Evolutionary conservation across 35 echinoderm and acorn worm species (phyloP).

Genomic region (Apostichopus californicus): DNA sequence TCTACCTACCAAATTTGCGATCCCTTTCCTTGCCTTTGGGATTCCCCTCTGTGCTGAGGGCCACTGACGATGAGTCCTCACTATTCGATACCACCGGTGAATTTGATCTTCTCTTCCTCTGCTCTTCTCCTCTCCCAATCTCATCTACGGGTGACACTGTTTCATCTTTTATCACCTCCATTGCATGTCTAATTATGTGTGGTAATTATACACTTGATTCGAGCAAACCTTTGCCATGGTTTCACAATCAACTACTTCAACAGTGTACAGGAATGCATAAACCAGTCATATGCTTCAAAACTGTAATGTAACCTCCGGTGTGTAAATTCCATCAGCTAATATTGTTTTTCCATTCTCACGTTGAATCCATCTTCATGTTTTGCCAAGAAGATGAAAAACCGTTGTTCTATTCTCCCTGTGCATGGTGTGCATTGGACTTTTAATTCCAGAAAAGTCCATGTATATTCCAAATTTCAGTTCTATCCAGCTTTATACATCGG

Average conservation of each 20-base stretch:
- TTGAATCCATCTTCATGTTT: too few relatives aligned
- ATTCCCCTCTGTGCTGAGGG: neutral
- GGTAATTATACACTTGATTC: neutral
- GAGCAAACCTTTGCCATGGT: neutral
- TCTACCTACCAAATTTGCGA: neutral
- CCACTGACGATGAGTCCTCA: conserved; percentile 1
- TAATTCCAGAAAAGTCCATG: too few relatives aligned
- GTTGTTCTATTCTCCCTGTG: too few relatives aligned
- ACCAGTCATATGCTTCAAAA: too few relatives aligned
- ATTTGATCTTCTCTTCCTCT: conserved; percentile 27
- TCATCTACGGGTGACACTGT: neutral
- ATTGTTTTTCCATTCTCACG: too few relatives aligned
- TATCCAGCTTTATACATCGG: too few relatives aligned
- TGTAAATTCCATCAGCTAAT: too few relatives aligned
- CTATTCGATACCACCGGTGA: conserved; percentile 28
- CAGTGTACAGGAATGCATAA: too few relatives aligned
- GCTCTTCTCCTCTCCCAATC: neutral
- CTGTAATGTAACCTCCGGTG: too few relatives aligned
- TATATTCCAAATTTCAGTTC: too few relatives aligned
- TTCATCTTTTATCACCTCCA: neutral
- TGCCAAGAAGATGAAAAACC: too few relatives aligned
- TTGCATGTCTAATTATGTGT: neutral
- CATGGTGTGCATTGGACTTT: too few relatives aligned
- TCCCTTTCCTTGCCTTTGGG: neutral
- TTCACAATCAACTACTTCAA: neutral